phyloP scores from a whole-genome alignment of 2,888 invertebrate species.

The Troides helena region DNA sequence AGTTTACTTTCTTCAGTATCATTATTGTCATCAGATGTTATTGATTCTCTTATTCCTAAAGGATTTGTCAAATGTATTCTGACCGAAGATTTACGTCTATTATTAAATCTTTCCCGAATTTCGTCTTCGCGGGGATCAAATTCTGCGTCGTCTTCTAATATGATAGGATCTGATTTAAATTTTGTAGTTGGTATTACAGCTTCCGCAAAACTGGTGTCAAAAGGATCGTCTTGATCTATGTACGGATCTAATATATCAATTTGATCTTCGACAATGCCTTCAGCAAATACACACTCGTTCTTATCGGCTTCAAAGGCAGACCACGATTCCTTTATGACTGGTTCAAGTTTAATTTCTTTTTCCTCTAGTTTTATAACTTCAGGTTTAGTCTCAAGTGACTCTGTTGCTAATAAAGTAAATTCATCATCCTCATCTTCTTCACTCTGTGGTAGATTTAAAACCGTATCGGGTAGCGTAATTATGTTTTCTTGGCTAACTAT shows the following conservation, averaged over 20 bases:
- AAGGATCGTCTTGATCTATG: constrained; percentile 86
- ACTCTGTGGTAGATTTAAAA: constrained; percentile 35
- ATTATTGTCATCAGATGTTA: constrained; percentile 75
- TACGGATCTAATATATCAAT: constrained; percentile 71
- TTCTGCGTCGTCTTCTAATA: constrained; percentile 76
- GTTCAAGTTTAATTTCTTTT: constrained; percentile 60
- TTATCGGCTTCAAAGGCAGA: constrained; percentile 83
- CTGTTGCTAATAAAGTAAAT: constrained; percentile 88
- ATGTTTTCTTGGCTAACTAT: constrained; percentile 40
- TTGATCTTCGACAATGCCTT: constrained; percentile 71
- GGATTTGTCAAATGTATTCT: constrained; percentile 84
- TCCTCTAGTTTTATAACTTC: constrained; percentile 71
- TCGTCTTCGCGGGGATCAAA: constrained; percentile 85
- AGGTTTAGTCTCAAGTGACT: constrained; percentile 83
- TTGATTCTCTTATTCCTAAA: constrained; percentile 79
- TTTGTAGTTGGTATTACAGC: constrained; percentile 82
- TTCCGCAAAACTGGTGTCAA: constrained; percentile 91
- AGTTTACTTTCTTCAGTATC: constrained; percentile 63
- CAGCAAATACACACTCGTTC: constrained; percentile 69
- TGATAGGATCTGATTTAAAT: constrained; percentile 63
- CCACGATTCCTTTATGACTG: constrained; percentile 80
- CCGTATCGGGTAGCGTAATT: constrained; percentile 33
- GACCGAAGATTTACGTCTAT: constrained; percentile 73
- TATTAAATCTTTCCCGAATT: constrained; percentile 59
- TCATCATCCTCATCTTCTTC: constrained; percentile 87